Percentiles rank a stretch among this genome's conserved stretches.
phyloP scores from a whole-genome alignment of 2,888 invertebrate genomes.

The Apamea anceps region DNA sequence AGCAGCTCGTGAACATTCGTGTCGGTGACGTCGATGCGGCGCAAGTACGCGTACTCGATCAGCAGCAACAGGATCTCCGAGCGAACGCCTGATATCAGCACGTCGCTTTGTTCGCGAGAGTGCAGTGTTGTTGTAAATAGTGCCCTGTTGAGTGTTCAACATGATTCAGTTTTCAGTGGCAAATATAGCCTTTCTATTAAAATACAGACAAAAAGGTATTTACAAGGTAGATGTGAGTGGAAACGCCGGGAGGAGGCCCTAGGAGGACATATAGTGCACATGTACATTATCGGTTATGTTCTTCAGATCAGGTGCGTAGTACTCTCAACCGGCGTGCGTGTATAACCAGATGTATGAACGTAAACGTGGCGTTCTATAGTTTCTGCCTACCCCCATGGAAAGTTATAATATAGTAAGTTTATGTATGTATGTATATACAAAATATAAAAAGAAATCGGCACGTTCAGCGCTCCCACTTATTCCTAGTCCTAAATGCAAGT shows the following conservation, averaged over 20 bases:
- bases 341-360: too few relatives aligned
- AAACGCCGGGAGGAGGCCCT: too few relatives aligned
- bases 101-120: slow-evolving; percentile 92
- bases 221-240: too few relatives aligned
- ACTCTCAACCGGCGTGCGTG: too few relatives aligned
- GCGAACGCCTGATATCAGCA: slow-evolving; percentile 94
- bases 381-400: neutral
- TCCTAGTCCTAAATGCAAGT: neutral
- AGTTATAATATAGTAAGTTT: neutral
- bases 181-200: neutral
- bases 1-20: slow-evolving; percentile 95
- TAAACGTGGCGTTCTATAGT: too few relatives aligned
- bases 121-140: slow-evolving; percentile 95
- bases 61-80: slow-evolving; percentile 94
- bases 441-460: neutral
- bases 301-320: too few relatives aligned
- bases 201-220: too few relatives aligned
- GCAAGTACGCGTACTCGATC: slow-evolving; percentile 96
- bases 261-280: too few relatives aligned
- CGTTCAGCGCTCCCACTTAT: neutral
- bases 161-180: slow-evolving; percentile 14
- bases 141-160: slow-evolving; percentile 88
- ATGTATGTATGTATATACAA: neutral
- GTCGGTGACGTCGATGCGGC: slow-evolving; percentile 93
- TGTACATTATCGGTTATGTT: too few relatives aligned